Base-by-base conservation (phyloP, 2,888 invertebrate genomes). In the Nebria salina region DNA sequence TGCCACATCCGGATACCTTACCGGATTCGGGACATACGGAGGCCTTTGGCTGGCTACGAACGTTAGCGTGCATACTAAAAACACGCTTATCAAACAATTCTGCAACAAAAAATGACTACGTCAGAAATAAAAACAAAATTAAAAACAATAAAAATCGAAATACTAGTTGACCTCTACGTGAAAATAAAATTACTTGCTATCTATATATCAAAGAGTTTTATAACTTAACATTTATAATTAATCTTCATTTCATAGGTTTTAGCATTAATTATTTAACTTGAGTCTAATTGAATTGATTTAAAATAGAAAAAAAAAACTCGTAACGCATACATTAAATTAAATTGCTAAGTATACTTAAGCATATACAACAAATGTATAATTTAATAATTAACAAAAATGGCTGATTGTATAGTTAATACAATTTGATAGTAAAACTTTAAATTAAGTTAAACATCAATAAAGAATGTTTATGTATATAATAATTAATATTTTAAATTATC, bases 11-110 rank as follows among this genome's bases (percentile, higher is more conserved):
- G 93, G 94, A 83, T 91, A 91, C n/a, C 93, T 93, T 25, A 92
- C 91, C 0, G 92, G 90, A 0, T 88, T 85, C 8, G 92, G 92
- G 4, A 94, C 94, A 85, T 93, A 95, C 74, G 91, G 91, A 0
- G 94, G 92, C 34, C 94, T 90, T 86, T 94, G 94, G 1, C 90
- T 90, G 74, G 88, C 84, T 1, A 87, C 79, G n/a, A 79, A 41
- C n/a, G 68, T 65, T 34, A 80, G n/a, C 54, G 75, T 8, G 65
- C 80, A 80, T 9, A 54, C 26, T 9, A 80, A 68, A 54, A 75
- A 80, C 1, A 72, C 34, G 13, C 73, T 73, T 73, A 41, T 73
- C 41, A 20, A 15, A 11, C 13, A 8, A 73, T 42, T n/a, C 43
- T 42, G 43, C 13, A 73, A 42, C 5, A 72, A 72, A 72, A 70